Conservation (phyloP, 64 coral and sea anemone genomes). For the Astreopora myriophthalma region DNA sequence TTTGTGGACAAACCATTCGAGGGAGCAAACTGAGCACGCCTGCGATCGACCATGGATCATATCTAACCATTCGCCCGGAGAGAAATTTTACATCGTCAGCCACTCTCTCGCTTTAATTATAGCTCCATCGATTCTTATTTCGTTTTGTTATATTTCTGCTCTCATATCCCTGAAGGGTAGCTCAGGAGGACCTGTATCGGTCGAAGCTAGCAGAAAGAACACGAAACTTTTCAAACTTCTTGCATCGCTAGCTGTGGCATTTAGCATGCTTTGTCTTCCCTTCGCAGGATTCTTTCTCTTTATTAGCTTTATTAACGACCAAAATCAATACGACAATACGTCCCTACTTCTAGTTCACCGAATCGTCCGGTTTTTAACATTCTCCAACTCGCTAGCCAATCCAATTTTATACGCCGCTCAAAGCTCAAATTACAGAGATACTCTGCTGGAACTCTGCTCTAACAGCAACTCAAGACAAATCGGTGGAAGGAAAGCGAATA, state of each 20-base stretch:
- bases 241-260: background rate
- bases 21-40: background rate
- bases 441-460: too few relatives aligned
- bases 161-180: background rate
- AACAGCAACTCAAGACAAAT: too few relatives aligned
- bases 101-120: background rate
- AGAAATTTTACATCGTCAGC: background rate
- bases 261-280: background rate
- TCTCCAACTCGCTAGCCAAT: slow-evolving; percentile 2
- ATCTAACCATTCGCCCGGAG: background rate
- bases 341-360: background rate
- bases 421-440: slow-evolving; percentile 15
- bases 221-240: slow-evolving; percentile 18
- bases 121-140: slow-evolving; percentile 2
- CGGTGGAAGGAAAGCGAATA: too few relatives aligned
- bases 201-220: background rate
- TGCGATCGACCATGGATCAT: slow-evolving; percentile 4
- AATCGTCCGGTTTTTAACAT: slow-evolving; percentile 3
- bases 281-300: slow-evolving; percentile 11
- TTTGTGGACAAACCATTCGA: background rate
- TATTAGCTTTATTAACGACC: background rate
- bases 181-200: background rate
- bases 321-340: background rate
- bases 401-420: slow-evolving; percentile 13
- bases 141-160: slow-evolving; percentile 11